Evolutionary conservation across 2,888 invertebrate species (phyloP), one percentile per base, ranked within the genome.

Genomic region (Meteorus cinctellus): DNA sequence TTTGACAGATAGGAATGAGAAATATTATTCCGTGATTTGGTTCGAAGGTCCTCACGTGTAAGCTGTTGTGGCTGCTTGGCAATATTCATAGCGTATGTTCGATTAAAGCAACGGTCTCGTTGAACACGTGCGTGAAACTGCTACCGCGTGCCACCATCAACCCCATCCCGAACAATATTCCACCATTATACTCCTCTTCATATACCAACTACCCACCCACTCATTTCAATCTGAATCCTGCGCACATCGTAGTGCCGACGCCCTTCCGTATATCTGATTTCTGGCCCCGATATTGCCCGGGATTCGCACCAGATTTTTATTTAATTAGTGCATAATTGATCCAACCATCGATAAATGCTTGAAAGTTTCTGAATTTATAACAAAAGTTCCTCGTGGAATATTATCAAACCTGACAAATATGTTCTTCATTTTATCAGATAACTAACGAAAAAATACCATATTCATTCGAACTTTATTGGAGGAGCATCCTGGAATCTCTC

Each of bases 101-200:
- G 77, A 80, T 80, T 81, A 76, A 76, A 74, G 79, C 77, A 77
- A 77, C 77, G 77, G 74, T 78, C 76, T 72, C 69, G 55, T 67
- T 67, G 76, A 80, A 76, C 80, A 80, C 77, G 76, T 81, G 78
- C 72, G 76, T 76, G 63, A 72, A 78, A 81, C 76, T 74, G 73
- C 74, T 72, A 70, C 60, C 60, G 70, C 60, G 36, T 70, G 70
- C 60, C 41, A 60, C 69, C 48, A 66, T 65, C 72, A 31, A 34
- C 51, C 24, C 8, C 34, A 24, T 48, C 41, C 19, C 24, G 27
- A 60, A 36, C 55, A 24, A 70, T 70, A 70, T 60, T 60, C 60
- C 59, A 70, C 67, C 60, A 59, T 70, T 36, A 55, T 19, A 55
- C 19, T 55, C n/a, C 34, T 34, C 34, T 34, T 36, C 55, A 59